phyloP scores from a whole-genome alignment of 2,888 invertebrate species.

The Siphlonurus alternatus region DNA sequence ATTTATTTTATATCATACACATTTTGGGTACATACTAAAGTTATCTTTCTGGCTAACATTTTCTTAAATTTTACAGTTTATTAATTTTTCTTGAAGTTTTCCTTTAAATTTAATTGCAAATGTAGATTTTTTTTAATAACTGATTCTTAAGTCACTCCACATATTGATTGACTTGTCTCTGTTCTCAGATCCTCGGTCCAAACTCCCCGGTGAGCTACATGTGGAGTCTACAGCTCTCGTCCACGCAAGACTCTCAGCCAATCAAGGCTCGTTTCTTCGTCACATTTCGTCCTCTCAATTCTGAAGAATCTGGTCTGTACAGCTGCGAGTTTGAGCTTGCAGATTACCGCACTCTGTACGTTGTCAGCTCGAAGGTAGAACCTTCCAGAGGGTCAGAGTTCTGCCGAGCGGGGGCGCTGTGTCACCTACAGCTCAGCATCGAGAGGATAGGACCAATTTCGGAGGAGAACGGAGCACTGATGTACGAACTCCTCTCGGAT shows the following conservation, averaged over 20 bases:
- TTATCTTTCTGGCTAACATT: too few relatives aligned
- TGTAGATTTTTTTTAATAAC: too few relatives aligned
- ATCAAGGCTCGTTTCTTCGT: neutral
- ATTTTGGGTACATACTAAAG: too few relatives aligned
- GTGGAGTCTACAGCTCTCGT: neutral
- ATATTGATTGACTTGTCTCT: neutral
- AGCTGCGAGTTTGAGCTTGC: neutral
- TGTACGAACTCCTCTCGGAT: constrained; percentile 89
- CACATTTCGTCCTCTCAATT: neutral
- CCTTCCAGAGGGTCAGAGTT: constrained; percentile 66
- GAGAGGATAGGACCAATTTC: constrained; percentile 29
- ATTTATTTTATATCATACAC: too few relatives aligned
- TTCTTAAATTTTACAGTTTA: too few relatives aligned
- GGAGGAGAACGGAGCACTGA: constrained; percentile 32
- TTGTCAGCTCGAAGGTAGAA: constrained; percentile 59
- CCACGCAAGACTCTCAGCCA: neutral
- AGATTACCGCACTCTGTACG: constrained; percentile 42
- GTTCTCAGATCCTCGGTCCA: neutral
- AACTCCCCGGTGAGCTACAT: neutral
- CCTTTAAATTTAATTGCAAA: too few relatives aligned
- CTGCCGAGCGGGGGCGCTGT: constrained; percentile 76
- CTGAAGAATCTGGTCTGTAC: neutral
- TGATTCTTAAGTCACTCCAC: too few relatives aligned
- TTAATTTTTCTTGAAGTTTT: too few relatives aligned
- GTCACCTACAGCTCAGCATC: constrained; percentile 60